Conservation (phyloP, 2,888 invertebrate species). For the Tinea semifulvella region DNA sequence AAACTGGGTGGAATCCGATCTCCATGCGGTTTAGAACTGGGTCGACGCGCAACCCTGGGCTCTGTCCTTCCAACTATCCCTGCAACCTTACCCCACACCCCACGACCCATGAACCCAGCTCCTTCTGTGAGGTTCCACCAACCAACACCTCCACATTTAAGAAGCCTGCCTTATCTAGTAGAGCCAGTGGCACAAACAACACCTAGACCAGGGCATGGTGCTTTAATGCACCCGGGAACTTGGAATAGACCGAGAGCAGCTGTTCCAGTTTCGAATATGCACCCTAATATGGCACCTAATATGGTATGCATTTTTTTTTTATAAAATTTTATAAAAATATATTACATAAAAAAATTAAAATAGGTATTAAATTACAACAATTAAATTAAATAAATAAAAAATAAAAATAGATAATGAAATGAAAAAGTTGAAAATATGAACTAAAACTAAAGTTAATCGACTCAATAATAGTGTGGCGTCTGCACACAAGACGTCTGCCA, state of each 20-base stretch:
- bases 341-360: no score
- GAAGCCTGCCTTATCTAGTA: constrained; percentile 49
- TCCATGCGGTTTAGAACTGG: constrained; percentile 29
- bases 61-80: constrained; percentile 26
- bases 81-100: constrained; percentile 16
- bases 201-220: constrained; percentile 22
- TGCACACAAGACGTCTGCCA: no score
- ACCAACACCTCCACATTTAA: constrained; percentile 28
- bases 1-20: constrained; percentile 45
- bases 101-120: not conserved
- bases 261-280: constrained; percentile 39
- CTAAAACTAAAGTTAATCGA: no score
- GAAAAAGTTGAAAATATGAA: no score
- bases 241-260: constrained; percentile 46
- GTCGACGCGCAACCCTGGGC: constrained; percentile 36
- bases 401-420: no score
- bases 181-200: constrained; percentile 30
- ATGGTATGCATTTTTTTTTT: no score
- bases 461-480: no score
- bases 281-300: constrained; percentile 39
- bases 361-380: no score
- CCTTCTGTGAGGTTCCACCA: not conserved
- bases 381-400: no score
- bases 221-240: constrained; percentile 34
- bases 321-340: not conserved